These are phyloP conservation scores for Nymphalis polychloros DNA, from an alignment of 2,888 invertebrate species.

Conservation along the genomic window DNA sequence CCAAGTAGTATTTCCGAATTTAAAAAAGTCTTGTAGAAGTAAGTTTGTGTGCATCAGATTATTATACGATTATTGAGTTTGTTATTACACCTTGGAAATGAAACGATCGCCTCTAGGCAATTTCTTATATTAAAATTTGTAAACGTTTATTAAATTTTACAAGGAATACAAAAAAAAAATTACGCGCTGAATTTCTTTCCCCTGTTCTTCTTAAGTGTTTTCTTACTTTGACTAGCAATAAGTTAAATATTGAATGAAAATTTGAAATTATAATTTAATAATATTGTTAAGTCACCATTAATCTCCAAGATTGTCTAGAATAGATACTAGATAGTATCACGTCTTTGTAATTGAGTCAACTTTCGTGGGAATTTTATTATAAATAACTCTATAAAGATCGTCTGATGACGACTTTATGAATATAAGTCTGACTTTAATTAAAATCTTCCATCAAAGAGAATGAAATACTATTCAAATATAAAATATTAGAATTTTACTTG, in stretches of 20 bases:
- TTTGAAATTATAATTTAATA: no score
- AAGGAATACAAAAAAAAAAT: no score
- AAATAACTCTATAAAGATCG: slow-evolving; percentile 20
- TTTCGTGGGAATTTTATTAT: not conserved
- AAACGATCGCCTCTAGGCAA: no score
- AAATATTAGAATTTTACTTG: slow-evolving; percentile 7
- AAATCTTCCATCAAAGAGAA: slow-evolving; percentile 13
- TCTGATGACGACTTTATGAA: slow-evolving; percentile 12
- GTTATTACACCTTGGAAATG: no score
- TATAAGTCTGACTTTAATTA: slow-evolving; percentile 23
- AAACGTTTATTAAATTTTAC: no score
- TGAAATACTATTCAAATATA: slow-evolving; percentile 10
- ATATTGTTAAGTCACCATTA: not conserved
- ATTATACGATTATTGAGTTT: no score
- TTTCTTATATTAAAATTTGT: no score
- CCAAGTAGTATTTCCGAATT: no score
- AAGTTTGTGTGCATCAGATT: no score
- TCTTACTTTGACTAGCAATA: not conserved
- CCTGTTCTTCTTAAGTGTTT: no score
- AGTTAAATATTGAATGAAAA: not conserved
- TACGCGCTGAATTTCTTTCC: no score
- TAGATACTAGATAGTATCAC: not conserved
- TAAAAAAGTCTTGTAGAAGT: no score
- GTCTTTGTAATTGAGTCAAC: not conserved
- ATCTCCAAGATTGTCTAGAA: not conserved